Base-by-base conservation (phyloP, 2,888 invertebrate genomes). In the Eretmocerus hayati region DNA sequence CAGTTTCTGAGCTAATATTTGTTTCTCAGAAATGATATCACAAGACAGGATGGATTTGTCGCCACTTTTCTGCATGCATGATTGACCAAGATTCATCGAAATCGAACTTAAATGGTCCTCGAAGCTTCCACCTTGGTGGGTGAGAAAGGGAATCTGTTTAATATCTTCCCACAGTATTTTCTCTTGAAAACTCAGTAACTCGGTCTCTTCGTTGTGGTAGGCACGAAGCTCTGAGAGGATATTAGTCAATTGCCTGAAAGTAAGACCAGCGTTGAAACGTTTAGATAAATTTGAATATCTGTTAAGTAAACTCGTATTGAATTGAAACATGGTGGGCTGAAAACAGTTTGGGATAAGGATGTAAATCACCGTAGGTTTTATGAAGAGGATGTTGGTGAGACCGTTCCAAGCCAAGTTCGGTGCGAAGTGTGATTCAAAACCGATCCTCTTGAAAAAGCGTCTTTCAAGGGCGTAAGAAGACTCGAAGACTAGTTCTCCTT, bases 171-270 rank as follows among this genome's bases (percentile, higher is more conserved):
- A 74, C 46, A 77, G 62, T 21, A 81, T 69, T 56, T 77, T 75
- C 59, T 81, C 79, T 58, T 80, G 79, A 47, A 80, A 69, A 42
- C 75, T 72, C 45, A 81, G 67, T 78, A 79, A 81, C 49, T 76
- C 73, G 52, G 80, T 78, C 59, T 82, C 81, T 52, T 79, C 77
- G 52, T 74, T 74, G 61, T 83, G 81, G 64, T 81, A 83, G 53
- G 78, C 77, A 54, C 79, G 78, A 48, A 83, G 67, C 58, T 83
- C 81, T n/a, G 74, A 68, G 50, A 83, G 65, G 47, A 81, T 80
- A 52, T 74, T 75, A 65, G 82, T 81, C 39, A 83, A 68, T 31
- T 79, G 77, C 58, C 82, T 82, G 56, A 56, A 44, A 40, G 26
- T 48, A 35, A 49, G 35, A 33, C 47, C 30, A 20, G 18, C n/a